phyloP scores from a whole-genome alignment of 2,797 vertebrate species.

The Eurystomus glaucurus region DNA sequence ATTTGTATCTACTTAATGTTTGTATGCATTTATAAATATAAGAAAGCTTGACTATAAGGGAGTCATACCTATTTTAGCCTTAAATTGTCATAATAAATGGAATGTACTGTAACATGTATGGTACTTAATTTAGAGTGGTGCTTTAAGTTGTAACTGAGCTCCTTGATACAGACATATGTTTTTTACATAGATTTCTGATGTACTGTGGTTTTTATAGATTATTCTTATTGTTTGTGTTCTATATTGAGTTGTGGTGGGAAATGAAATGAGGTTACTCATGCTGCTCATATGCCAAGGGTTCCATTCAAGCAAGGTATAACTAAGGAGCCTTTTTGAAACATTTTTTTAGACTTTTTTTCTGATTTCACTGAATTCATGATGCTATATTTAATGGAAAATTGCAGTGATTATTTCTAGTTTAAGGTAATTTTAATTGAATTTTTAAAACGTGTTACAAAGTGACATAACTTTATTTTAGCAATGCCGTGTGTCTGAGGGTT shows the following conservation, averaged over 20 bases:
- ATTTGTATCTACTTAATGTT: constrained; percentile 62
- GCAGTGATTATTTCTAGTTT: constrained; percentile 25
- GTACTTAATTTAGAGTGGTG: constrained; percentile 73
- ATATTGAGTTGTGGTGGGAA: background rate
- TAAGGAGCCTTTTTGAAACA: constrained; percentile 1
- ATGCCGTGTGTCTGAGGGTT: background rate
- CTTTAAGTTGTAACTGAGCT: constrained; percentile 65
- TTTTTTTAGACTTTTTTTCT: background rate
- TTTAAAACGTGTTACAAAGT: background rate
- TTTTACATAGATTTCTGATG: constrained; percentile 63
- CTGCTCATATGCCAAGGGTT: constrained; percentile 28
- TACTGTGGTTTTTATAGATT: constrained; percentile 63
- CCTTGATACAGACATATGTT: constrained; percentile 12
- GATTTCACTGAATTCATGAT: constrained; percentile 12
- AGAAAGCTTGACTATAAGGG: constrained; percentile 66
- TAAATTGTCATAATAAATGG: constrained; percentile 73
- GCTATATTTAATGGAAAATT: constrained; percentile 27
- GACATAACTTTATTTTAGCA: constrained; percentile 9
- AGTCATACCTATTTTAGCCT: constrained; percentile 70
- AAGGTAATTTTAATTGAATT: background rate
- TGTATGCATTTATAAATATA: constrained; percentile 70
- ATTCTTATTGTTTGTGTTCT: constrained; percentile 45
- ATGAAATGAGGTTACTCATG: background rate
- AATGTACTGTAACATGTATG: constrained; percentile 74
- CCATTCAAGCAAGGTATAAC: constrained; percentile 14